phyloP scores from a whole-genome alignment of 2,888 invertebrate species.

The Hedychridium roseum region DNA sequence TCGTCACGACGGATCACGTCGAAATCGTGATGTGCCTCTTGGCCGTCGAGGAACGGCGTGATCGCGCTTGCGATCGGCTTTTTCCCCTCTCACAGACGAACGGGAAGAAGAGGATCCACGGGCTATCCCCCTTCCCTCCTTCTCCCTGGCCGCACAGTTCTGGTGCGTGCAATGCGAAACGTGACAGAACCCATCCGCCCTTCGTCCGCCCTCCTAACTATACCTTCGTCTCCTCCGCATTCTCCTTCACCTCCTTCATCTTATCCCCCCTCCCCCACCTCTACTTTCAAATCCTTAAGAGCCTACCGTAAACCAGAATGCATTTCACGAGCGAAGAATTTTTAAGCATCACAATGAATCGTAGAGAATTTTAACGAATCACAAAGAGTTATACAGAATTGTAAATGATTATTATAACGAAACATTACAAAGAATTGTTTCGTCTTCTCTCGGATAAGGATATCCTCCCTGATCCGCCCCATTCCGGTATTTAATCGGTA shows the following conservation, averaged over 20 bases:
- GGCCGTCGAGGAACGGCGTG: slow-evolving; percentile 41
- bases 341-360: no score
- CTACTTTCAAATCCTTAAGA: no score
- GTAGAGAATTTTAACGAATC: no score
- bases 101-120: slow-evolving; percentile 18
- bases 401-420: no score
- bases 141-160: slow-evolving; percentile 38
- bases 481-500: no score
- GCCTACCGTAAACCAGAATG: no score
- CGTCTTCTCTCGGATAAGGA: no score
- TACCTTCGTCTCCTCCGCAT: slow-evolving; percentile 40
- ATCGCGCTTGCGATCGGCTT: slow-evolving; percentile 55
- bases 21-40: slow-evolving; percentile 43
- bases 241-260: slow-evolving; percentile 15
- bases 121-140: slow-evolving; percentile 14
- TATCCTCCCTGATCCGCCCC: no score
- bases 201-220: slow-evolving; percentile 54
- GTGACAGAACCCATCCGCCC: slow-evolving; percentile 57
- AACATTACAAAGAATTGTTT: no score
- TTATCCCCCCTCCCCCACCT: slow-evolving; percentile 18
- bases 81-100: slow-evolving; percentile 8
- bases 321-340: no score
- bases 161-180: slow-evolving; percentile 62
- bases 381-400: no score
- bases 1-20: slow-evolving; percentile 55